Evolutionary conservation across 2,113 vertebrate genomes (phyloP), one percentile per base, ranked within the genome.

Genomic region (Brachyhypopomus occidentalis): DNA sequence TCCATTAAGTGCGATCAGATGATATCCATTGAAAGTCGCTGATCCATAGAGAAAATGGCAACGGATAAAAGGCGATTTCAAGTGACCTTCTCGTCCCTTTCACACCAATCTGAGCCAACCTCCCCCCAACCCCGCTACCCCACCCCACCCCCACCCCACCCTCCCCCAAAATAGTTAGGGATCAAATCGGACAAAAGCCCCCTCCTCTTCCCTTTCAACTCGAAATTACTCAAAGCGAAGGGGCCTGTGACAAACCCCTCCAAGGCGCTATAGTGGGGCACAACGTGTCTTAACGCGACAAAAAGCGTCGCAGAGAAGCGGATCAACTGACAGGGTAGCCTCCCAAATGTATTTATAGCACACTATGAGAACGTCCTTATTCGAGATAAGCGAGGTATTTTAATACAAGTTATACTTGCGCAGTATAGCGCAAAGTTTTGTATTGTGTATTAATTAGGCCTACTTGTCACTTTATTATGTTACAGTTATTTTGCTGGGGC

Each of bases 51-150:
- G 92, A 95, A 94, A 95, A 95, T 95, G 91, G 91, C 92, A 95
- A 94, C 92, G 95, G 95, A 96, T 96, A 95, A 98, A 97, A 97
- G 94, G 94, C 94, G 94, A 97, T 96, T 97, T 97, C 94, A 94
- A 96, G 94, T 95, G 95, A 98, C 95, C 96, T 95, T 93, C 91
- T 95, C 92, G 87, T 96, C 94, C 94, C 91, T 96, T 97, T 98
- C 95, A 97, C 95, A 96, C 95, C 94, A 96, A 94, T 93, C 95
- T 95, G 94, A 95, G 94, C 93, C 45, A 52, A 14, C 45, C 45
- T 52, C 7, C 45, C 45, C 45, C 45, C 45, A 52, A 52, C 9
- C 45, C 45, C 45, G 11, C 12, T 52, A 52, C 45, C 45, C 45
- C 45, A 8, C 41, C 41, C 30, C 30, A 30, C 30, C 30, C 30